phyloP scores from a whole-genome alignment of 2,113 vertebrate genomes.

The Petrocephalus zakoni region DNA sequence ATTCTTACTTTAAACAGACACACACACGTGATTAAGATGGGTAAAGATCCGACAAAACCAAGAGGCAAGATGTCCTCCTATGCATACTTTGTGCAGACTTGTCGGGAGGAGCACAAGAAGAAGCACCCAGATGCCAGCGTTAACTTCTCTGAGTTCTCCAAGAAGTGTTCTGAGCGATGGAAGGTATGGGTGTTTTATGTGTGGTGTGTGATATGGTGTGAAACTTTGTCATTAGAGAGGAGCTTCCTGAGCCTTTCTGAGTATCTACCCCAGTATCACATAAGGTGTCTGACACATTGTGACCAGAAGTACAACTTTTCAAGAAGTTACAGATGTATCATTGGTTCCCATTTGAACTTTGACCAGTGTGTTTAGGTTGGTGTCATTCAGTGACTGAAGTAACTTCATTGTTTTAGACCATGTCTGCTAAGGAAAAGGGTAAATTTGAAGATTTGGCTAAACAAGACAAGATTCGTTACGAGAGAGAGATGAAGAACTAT shows the following conservation, averaged over 20 bases:
- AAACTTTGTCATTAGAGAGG: neutral
- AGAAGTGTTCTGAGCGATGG: slow-evolving; percentile 92
- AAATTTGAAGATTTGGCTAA: slow-evolving; percentile 98
- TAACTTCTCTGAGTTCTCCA: slow-evolving; percentile 93
- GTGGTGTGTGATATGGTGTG: neutral
- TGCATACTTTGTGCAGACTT: slow-evolving; percentile 94
- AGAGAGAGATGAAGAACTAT: slow-evolving; percentile 94
- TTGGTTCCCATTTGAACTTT: neutral
- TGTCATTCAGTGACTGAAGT: neutral
- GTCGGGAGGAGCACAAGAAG: slow-evolving; percentile 95
- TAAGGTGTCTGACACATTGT: neutral
- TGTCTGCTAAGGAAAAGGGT: slow-evolving; percentile 89
- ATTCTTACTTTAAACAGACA: neutral
- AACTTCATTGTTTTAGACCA: slow-evolving; percentile 60
- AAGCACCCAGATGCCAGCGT: slow-evolving; percentile 86
- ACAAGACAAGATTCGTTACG: slow-evolving; percentile 87
- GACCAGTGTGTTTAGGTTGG: neutral
- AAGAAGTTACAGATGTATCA: neutral
- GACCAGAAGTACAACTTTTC: neutral
- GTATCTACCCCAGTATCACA: neutral
- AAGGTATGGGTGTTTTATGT: slow-evolving; percentile 63
- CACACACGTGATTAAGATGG: slow-evolving; percentile 69
- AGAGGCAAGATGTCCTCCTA: slow-evolving; percentile 96
- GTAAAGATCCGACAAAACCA: slow-evolving; percentile 87
- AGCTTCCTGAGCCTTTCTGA: neutral